These are phyloP conservation scores for Cichlasoma orientale DNA, from an alignment of 2,797 vertebrate genomes.

Conservation along the genomic window DNA sequence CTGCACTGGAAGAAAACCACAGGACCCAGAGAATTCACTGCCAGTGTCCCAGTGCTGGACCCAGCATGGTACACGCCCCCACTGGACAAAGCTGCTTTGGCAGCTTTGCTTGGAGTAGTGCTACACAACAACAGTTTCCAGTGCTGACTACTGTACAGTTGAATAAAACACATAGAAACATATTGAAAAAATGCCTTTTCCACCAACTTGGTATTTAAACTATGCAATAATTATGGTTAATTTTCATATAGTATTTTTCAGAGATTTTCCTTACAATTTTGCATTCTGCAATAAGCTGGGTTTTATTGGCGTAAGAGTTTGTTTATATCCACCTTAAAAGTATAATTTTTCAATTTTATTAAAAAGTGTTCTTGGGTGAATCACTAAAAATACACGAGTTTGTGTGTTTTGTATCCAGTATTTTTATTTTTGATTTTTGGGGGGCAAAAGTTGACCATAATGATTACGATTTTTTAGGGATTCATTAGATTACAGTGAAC, in stretches of 20 bases:
- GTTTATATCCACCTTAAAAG: neutral
- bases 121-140: neutral
- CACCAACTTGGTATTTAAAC: neutral
- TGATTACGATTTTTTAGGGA: too few species aligned
- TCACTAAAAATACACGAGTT: too few species aligned
- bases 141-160: too few species aligned
- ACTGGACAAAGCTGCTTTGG: too few species aligned
- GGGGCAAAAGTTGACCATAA: too few species aligned
- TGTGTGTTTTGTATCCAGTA: too few species aligned
- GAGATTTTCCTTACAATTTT: neutral
- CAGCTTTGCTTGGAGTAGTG: too few species aligned
- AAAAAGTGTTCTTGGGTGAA: too few species aligned
- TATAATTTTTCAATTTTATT: neutral
- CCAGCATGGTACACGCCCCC: accelerated
- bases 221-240: neutral
- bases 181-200: neutral
- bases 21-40: neutral
- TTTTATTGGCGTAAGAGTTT: neutral
- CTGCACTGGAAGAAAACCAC: neutral
- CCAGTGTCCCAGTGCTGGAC: neutral
- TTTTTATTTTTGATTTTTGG: too few species aligned
- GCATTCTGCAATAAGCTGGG: neutral
- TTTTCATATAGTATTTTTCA: neutral
- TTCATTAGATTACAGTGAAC: too few species aligned
- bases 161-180: too few species aligned